phyloP scores from a whole-genome alignment of 1,140 invertebrate species.

The Conus betulinus region DNA sequence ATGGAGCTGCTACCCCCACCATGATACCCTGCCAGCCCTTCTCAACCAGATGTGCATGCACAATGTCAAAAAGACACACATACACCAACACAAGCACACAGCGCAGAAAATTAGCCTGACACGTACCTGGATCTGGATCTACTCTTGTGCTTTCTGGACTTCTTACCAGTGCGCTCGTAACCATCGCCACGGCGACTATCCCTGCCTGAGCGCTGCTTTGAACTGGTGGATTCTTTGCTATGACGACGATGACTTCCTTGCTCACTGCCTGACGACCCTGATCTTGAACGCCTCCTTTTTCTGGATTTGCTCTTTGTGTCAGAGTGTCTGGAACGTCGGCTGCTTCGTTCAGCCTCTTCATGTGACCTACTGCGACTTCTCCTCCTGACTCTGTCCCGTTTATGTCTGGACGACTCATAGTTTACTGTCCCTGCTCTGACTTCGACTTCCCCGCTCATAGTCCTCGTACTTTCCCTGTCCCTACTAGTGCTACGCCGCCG shows the following conservation, averaged over 20 bases:
- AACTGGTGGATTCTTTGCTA: slow-evolving; percentile 17
- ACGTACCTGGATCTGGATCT: slow-evolving; percentile 68
- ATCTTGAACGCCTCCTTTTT: slow-evolving; percentile 51
- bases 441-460: neutral
- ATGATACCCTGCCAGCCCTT: too few relatives aligned
- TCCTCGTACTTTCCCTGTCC: slow-evolving; percentile 11
- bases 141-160: slow-evolving; percentile 67
- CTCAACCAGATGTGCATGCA: neutral
- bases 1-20: too few relatives aligned
- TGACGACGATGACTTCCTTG: slow-evolving; percentile 30
- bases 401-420: slow-evolving; percentile 10
- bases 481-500: slow-evolving; percentile 19
- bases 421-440: slow-evolving; percentile 1
- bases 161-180: slow-evolving; percentile 67
- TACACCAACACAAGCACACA: slow-evolving; percentile 25
- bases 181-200: slow-evolving; percentile 47
- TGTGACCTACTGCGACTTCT: slow-evolving; percentile 32
- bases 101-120: neutral
- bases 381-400: slow-evolving; percentile 13
- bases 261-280: slow-evolving; percentile 58
- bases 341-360: slow-evolving; percentile 5
- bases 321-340: slow-evolving; percentile 2
- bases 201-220: slow-evolving; percentile 18
- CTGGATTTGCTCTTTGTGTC: slow-evolving; percentile 46
- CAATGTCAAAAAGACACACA: neutral